Percentiles rank a stretch among this genome's conserved stretches.
Conservation (phyloP, 2,797 vertebrate species). For the Epinephelus awoara region DNA sequence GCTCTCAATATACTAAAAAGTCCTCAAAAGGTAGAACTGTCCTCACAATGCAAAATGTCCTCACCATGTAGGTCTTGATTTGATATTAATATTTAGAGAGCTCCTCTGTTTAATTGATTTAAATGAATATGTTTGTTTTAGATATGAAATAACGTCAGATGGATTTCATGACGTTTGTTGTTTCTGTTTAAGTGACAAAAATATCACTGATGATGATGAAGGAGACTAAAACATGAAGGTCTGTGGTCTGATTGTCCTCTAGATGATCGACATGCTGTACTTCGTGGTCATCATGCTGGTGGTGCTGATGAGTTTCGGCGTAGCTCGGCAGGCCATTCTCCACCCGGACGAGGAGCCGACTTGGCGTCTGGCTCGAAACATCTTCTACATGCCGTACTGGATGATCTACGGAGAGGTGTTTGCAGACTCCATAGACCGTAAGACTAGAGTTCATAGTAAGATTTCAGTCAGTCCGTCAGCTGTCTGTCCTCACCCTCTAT, state of each 20-base stretch:
- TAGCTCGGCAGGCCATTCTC: slow-evolving; percentile 96
- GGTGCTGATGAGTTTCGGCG: slow-evolving; percentile 97
- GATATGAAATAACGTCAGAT: no score
- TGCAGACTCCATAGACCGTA: slow-evolving; percentile 99
- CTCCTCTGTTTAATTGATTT: no score
- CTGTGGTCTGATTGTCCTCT: neutral
- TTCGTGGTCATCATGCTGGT: slow-evolving; percentile 99
- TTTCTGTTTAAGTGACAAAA: no score
- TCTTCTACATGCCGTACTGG: slow-evolving; percentile 99
- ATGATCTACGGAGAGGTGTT: slow-evolving; percentile 99
- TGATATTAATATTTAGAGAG: no score
- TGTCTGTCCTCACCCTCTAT: neutral
- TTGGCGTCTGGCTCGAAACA: slow-evolving; percentile 96
- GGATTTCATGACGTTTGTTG: no score
- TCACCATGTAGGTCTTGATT: no score
- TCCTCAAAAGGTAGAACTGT: no score
- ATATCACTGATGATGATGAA: neutral
- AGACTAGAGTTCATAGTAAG: slow-evolving; percentile 99
- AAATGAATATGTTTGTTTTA: no score
- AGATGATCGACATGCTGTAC: slow-evolving; percentile 98
- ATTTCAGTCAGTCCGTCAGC: slow-evolving; percentile 78
- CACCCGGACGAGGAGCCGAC: slow-evolving; percentile 97
- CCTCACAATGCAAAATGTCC: no score
- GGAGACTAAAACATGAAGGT: neutral
- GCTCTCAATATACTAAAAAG: no score